Base-by-base conservation (phyloP, 2,113 vertebrate species). In the Zonotrichia leucophrys region DNA sequence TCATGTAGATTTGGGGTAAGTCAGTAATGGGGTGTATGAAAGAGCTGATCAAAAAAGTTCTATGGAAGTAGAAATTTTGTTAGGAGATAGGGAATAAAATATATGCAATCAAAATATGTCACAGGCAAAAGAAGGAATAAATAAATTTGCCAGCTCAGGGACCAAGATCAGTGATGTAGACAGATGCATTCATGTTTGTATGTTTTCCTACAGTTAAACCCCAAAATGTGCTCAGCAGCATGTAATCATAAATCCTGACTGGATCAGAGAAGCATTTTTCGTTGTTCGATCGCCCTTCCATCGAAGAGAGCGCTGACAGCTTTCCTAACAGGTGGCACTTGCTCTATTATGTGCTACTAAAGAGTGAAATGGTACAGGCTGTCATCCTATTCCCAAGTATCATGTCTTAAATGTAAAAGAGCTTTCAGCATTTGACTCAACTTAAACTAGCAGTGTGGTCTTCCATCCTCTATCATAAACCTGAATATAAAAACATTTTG, bases 331-430 rank as follows among this genome's bases (percentile, higher is more conserved):
- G 93, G 93, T 93, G 90, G 90, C 93, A 96, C 79, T 97, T 88
- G 76, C 94, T 94, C 85, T 93, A 90, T 93, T 91, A 95, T 81
- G 79, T 94, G 83, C 90, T 92, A 77, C 85, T 94, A 83, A 92
- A 83, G 79, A 95, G 88, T 78, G 90, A 90, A 92, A 73, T 70
- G 67, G 74, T 74, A 35, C 0, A 0, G 85, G 76, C 85, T 95
- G 93, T 96, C 94, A 92, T 90, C 66, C 92, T 93, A 90, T 90
- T 96, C 92, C 95, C 93, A 90, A 94, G 87, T 49, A 95, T 77
- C 79, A 24, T 91, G 84, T 78, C 75, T 95, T 77, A 74, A 88
- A 96, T 86, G 41, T 37, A 47, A 94, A 95, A 88, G 72, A 79
- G 42, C 68, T 94, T 96, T 95, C 87, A 88, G 39, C 10, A 3